These are phyloP conservation scores for Rhagonycha fulva DNA, from an alignment of 2,888 invertebrate genomes.

Conservation along the genomic window DNA sequence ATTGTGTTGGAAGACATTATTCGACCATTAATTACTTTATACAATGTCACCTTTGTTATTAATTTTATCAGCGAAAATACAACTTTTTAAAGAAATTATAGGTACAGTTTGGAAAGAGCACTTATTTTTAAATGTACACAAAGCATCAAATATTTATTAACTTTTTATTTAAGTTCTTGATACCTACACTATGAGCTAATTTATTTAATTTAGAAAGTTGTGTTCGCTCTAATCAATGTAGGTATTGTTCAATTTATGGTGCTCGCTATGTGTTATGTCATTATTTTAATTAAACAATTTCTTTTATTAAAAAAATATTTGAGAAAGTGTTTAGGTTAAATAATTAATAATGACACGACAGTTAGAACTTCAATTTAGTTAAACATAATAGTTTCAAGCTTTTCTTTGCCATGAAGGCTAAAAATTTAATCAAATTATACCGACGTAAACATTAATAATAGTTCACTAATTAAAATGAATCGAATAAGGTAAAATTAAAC, in stretches of 20 bases:
- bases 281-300: background rate
- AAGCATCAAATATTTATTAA: background rate
- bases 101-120: background rate
- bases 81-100: background rate
- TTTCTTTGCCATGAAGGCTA: background rate
- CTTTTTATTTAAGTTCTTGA: background rate
- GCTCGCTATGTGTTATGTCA: background rate
- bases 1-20: constrained; percentile 29
- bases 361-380: background rate
- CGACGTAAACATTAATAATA: constrained; percentile 1
- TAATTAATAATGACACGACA: background rate
- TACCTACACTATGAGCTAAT: background rate
- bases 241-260: background rate
- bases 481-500: constrained; percentile 13
- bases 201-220: constrained; percentile 3
- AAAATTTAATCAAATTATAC: background rate
- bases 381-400: background rate
- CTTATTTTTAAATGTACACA: background rate
- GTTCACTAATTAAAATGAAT: constrained; percentile 21
- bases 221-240: background rate
- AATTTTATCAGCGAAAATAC: constrained; percentile 10
- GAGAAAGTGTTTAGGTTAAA: background rate
- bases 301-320: background rate
- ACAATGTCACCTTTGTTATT: constrained; percentile 30
- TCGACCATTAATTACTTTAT: constrained; percentile 28